phyloP scores from a whole-genome alignment of 2,113 vertebrate species.

The Collichthys lucidus region DNA sequence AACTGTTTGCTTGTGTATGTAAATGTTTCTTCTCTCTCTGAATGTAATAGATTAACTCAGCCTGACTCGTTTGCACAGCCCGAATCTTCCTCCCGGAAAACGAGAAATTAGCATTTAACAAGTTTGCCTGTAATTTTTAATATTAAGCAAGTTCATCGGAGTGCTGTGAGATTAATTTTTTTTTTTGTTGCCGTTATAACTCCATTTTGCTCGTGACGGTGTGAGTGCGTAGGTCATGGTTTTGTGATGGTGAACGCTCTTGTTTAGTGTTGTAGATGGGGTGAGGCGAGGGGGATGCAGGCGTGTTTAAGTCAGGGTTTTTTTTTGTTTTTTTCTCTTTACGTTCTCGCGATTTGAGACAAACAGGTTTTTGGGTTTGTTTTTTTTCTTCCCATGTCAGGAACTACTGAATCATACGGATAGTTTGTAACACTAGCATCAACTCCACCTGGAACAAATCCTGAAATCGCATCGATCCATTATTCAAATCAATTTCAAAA shows the following conservation, averaged over 20 bases:
- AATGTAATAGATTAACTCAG: constrained; percentile 40
- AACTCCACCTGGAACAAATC: not conserved
- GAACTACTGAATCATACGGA: constrained; percentile 18
- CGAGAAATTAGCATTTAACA: constrained; percentile 9
- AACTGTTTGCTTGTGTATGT: constrained; percentile 20
- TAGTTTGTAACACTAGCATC: constrained; percentile 16
- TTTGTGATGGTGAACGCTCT: constrained; percentile 4
- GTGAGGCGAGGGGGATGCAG: not conserved
- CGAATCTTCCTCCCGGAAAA: constrained; percentile 27
- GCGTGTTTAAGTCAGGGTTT: constrained; percentile 21
- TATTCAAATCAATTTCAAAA: not conserved
- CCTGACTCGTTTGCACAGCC: constrained; percentile 36
- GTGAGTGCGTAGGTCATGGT: constrained; percentile 8
- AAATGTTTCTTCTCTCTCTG: constrained; percentile 1
- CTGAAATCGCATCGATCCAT: not conserved
- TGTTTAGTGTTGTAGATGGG: not conserved
- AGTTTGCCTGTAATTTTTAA: constrained; percentile 30
- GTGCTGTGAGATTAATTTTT: not conserved
- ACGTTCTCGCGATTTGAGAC: not conserved
- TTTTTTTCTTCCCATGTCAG: not conserved
- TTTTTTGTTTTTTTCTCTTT: not conserved
- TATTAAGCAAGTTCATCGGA: not conserved
- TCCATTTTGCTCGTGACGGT: not conserved
- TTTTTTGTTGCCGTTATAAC: not conserved
- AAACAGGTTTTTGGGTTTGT: not conserved